Conservation (phyloP, 2,113 vertebrate species). For the Pseudolaguvia tuberculata region DNA sequence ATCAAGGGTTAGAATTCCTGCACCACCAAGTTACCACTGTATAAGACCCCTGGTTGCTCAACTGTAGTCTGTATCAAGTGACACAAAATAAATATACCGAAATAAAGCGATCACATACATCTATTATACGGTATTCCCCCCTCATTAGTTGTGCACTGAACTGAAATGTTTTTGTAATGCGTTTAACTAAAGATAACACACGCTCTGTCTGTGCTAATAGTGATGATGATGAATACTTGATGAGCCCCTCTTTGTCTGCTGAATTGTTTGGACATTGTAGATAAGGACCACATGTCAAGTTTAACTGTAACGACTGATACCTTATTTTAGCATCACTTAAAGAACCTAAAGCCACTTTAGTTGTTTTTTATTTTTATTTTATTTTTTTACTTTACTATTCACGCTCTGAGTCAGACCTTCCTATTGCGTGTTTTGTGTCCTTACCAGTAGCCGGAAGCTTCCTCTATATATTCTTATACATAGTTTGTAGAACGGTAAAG, state of each 20-base stretch:
- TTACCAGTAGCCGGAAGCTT: slow-evolving; percentile 39
- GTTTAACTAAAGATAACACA: slow-evolving; percentile 27
- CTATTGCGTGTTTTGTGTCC: slow-evolving; percentile 32
- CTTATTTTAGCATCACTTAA: background rate
- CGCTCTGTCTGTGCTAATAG: slow-evolving; percentile 27
- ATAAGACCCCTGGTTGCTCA: too few species aligned
- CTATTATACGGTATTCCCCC: background rate
- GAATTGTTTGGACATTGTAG: slow-evolving; percentile 22
- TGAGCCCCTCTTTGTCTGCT: slow-evolving; percentile 21
- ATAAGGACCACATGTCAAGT: slow-evolving; percentile 2
- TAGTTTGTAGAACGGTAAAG: slow-evolving; percentile 30
- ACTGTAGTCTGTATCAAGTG: background rate
- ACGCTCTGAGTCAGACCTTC: slow-evolving; percentile 16
- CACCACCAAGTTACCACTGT: too few species aligned
- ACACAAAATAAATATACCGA: too few species aligned
- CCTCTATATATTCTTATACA: slow-evolving; percentile 31
- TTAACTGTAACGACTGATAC: slow-evolving; percentile 12
- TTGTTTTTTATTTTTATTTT: too few species aligned
- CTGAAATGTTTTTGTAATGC: slow-evolving; percentile 27
- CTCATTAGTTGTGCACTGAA: slow-evolving; percentile 9
- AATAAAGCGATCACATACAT: background rate
- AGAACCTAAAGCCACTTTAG: background rate
- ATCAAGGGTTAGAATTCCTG: too few species aligned
- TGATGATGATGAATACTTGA: slow-evolving; percentile 36
- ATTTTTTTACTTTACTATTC: background rate